Conservation (phyloP, 2,888 invertebrate genomes). For the Saturnia japonica region DNA sequence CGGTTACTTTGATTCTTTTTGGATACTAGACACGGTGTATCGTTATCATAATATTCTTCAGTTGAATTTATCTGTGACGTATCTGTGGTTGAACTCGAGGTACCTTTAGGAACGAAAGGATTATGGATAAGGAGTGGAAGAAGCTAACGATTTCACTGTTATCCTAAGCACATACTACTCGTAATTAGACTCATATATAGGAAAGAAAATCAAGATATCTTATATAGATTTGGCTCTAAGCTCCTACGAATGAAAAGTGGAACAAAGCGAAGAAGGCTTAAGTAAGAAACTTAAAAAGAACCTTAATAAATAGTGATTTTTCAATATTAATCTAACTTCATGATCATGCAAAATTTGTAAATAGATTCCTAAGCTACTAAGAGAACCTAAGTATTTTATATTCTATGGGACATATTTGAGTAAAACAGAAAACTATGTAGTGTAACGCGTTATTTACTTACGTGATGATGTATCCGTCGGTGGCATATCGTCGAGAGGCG, state of each 20-base stretch:
- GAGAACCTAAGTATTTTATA: background rate
- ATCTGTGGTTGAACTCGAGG: conserved; percentile 35
- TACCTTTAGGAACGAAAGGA: conserved; percentile 39
- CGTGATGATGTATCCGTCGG: conserved; percentile 67
- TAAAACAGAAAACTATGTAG: background rate
- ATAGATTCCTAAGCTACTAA: background rate
- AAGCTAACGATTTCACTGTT: conserved; percentile 11
- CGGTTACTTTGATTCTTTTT: background rate
- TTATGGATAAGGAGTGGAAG: conserved; percentile 10
- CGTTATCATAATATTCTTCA: conserved; percentile 24
- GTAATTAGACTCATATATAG: background rate
- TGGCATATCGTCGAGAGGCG: conserved; percentile 64
- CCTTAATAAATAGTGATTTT: background rate
- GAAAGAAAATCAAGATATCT: background rate
- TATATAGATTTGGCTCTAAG: background rate
- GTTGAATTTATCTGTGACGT: conserved; percentile 34
- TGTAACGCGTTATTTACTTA: conserved; percentile 42
- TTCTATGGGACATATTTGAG: background rate
- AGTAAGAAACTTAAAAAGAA: background rate
- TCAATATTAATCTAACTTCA: background rate
- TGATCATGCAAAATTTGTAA: background rate
- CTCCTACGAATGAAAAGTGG: background rate
- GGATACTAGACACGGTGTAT: background rate
- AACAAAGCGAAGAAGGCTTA: background rate
- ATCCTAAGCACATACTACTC: background rate